Percentiles rank a stretch among this genome's conserved stretches.
phyloP scores from a whole-genome alignment of 2,797 vertebrate species.

The Chloroceryle inda region DNA sequence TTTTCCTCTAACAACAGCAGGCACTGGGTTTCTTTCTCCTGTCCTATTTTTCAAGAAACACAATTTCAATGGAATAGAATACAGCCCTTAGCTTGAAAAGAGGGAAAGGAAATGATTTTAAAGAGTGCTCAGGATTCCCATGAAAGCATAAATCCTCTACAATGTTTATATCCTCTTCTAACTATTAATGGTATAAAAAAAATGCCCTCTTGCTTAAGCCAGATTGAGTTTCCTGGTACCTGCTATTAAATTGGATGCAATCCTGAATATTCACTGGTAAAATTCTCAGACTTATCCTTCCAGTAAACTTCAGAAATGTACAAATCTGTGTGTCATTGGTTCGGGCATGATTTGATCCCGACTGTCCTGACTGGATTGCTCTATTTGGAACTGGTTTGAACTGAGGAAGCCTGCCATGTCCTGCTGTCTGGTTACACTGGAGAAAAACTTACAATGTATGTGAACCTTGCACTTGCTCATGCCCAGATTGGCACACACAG shows the following conservation, averaged over 20 bases:
- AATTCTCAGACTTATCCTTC: slow-evolving; percentile 4
- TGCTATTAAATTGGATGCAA: slow-evolving; percentile 25
- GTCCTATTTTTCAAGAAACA: slow-evolving; percentile 16
- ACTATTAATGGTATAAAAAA: slow-evolving; percentile 23
- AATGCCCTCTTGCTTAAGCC: neutral
- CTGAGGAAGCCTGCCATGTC: neutral
- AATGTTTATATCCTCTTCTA: slow-evolving; percentile 37
- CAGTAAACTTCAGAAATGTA: neutral
- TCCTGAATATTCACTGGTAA: neutral
- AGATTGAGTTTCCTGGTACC: neutral
- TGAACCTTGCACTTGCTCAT: neutral
- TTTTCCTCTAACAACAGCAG: neutral
- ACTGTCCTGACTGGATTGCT: neutral
- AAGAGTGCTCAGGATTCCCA: slow-evolving; percentile 20
- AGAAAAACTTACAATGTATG: neutral
- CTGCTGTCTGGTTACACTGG: neutral
- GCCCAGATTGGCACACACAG: neutral
- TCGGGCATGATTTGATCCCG: neutral
- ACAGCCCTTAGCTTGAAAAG: neutral
- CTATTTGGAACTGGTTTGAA: neutral
- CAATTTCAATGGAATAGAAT: neutral
- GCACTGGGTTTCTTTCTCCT: neutral
- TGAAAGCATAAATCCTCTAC: slow-evolving; percentile 38
- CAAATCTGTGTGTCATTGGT: neutral
- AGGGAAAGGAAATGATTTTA: slow-evolving; percentile 26